A percentile compares a stretch with the other conserved stretches of the same genome.
These are phyloP conservation scores for Crocidura indochinensis DNA, from an alignment of 2,797 vertebrate genomes.

Conservation along the genomic window DNA sequence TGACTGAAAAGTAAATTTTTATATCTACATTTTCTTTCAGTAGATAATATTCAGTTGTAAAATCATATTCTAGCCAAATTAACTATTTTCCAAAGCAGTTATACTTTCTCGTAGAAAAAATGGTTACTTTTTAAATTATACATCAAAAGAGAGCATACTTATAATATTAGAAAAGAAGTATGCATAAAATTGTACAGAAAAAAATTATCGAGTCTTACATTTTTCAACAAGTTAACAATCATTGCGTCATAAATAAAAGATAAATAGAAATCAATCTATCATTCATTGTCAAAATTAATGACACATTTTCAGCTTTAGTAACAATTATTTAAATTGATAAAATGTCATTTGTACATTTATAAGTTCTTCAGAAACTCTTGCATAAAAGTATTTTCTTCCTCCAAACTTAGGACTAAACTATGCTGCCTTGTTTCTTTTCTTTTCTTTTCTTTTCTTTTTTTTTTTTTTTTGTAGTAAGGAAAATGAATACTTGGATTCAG, in stretches of 20 bases:
- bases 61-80: constrained; percentile 67
- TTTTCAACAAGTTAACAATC: constrained; percentile 39
- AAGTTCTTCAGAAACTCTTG: constrained; percentile 64
- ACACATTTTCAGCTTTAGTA: constrained; percentile 49
- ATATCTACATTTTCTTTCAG: constrained; percentile 59
- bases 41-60: constrained; percentile 67
- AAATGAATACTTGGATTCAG: constrained; percentile 50
- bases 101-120: constrained; percentile 60
- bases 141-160: constrained; percentile 9
- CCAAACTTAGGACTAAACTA: constrained; percentile 45
- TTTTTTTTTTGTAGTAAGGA: constrained; percentile 32
- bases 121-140: constrained; percentile 31
- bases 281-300: constrained; percentile 49
- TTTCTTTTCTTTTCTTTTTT: neutral
- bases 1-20: constrained; percentile 59
- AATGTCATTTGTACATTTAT: constrained; percentile 38
- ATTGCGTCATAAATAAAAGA: constrained; percentile 59
- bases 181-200: constrained; percentile 48
- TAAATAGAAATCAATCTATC: constrained; percentile 22
- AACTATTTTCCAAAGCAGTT: constrained; percentile 60
- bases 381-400: constrained; percentile 57
- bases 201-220: constrained; percentile 39
- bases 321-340: constrained; percentile 65
- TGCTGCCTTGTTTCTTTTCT: neutral
- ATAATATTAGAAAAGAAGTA: constrained; percentile 17